These are phyloP conservation scores for Pocota personata DNA, from an alignment of 2,888 invertebrate species.

Conservation along the genomic window DNA sequence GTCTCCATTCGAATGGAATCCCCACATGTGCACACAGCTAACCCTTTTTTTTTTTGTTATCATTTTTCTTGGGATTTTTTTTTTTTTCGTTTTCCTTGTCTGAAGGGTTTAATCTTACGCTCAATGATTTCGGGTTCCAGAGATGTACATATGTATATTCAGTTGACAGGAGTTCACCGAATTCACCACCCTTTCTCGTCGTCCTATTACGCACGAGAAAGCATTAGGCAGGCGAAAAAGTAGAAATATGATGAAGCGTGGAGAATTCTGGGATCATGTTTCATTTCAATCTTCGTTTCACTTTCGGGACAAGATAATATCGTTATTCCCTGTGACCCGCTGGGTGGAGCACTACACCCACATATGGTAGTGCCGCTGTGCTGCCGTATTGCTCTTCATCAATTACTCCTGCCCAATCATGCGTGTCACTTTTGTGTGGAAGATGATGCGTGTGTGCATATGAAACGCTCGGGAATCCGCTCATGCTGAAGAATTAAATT, in stretches of 20 bases:
- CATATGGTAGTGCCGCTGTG: neutral
- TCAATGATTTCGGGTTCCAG: conserved; percentile 51
- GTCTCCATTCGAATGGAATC: neutral
- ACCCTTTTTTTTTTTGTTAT: conserved; percentile 27
- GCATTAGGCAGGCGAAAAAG: conserved; percentile 20
- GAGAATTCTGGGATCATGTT: conserved; percentile 51
- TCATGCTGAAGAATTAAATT: conserved; percentile 65
- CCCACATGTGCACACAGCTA: conserved; percentile 17
- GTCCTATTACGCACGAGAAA: conserved; percentile 51
- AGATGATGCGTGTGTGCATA: conserved; percentile 26
- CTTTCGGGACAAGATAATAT: conserved; percentile 55
- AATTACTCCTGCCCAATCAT: conserved; percentile 65
- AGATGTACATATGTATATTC: conserved; percentile 31
- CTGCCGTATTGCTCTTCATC: conserved; percentile 55
- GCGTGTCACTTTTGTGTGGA: conserved; percentile 50
- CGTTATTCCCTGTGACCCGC: conserved; percentile 27
- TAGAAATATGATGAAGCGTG: conserved; percentile 51
- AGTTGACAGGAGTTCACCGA: conserved; percentile 37
- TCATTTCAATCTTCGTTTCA: conserved; percentile 52
- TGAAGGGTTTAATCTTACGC: conserved; percentile 70
- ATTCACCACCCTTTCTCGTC: conserved; percentile 1
- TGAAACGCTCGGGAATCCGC: conserved; percentile 13
- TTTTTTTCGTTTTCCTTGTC: conserved; percentile 5
- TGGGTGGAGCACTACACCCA: neutral
- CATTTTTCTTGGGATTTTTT: conserved; percentile 4